Percentiles rank a stretch among this genome's conserved stretches.
Evolutionary conservation across 1,140 invertebrate genomes (phyloP).

Genomic region (Euglossa dilemma): DNA sequence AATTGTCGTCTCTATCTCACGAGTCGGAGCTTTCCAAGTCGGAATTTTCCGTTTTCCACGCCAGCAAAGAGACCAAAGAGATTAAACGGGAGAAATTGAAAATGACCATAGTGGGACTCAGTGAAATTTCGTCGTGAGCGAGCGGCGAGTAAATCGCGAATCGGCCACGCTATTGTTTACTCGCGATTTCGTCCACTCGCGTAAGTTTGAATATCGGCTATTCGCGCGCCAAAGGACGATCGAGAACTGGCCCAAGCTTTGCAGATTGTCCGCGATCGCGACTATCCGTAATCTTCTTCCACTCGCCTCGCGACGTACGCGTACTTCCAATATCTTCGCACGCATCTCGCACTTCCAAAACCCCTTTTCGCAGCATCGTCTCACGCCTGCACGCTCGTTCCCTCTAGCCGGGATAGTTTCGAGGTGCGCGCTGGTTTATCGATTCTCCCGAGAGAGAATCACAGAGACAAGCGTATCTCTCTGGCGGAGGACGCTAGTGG

Average conservation of each 20-base stretch:
- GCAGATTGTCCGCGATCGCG: neutral
- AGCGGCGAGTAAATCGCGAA: neutral
- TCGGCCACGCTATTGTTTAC: conserved; percentile 2
- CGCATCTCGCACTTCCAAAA: neutral
- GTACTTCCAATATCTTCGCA: neutral
- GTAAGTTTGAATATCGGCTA: conserved; percentile 10
- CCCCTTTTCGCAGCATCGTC: neutral
- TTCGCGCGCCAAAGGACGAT: conserved; percentile 13
- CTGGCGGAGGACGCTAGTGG: neutral
- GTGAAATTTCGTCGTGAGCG: conserved; percentile 14
- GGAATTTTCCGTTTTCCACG: conserved; percentile 15
- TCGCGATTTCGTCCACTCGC: conserved; percentile 8
- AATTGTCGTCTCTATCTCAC: conserved; percentile 6
- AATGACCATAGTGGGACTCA: neutral
- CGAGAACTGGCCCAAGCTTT: too few relatives aligned
- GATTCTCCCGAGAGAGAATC: neutral
- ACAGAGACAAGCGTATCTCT: neutral
- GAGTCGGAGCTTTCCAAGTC: conserved; percentile 7
- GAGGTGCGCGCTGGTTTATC: neutral
- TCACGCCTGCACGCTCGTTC: neutral
- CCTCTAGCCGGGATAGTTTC: neutral
- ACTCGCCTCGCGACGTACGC: neutral
- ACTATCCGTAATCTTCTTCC: neutral
- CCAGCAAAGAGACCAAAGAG: neutral
- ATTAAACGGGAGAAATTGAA: neutral